A percentile compares a stretch with the other conserved stretches of the same genome.
phyloP scores from a whole-genome alignment of 2,797 vertebrate species.

The Myotis pilosus region DNA sequence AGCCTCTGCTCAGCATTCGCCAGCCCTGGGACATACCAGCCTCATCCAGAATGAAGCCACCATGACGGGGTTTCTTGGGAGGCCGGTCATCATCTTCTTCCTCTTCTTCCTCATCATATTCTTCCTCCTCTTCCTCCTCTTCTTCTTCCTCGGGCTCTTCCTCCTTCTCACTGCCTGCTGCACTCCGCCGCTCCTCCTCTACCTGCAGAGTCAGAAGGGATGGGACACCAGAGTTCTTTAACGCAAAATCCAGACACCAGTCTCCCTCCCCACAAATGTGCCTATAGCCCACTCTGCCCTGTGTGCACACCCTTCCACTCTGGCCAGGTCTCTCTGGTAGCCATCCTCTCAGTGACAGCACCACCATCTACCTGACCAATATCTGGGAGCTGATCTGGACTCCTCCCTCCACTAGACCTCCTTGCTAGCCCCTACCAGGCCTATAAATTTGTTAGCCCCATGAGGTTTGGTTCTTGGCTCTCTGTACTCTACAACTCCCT shows the following conservation, averaged over 20 bases:
- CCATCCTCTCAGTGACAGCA: background rate
- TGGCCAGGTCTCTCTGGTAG: background rate
- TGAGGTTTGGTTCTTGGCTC: background rate
- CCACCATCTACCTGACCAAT: background rate
- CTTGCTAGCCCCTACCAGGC: background rate
- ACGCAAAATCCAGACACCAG: background rate
- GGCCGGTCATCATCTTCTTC: conserved; percentile 94
- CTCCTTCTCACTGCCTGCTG: conserved; percentile 90
- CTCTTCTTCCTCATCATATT: conserved; percentile 95
- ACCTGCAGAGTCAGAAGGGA: conserved; percentile 73
- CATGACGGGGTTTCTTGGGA: conserved; percentile 91
- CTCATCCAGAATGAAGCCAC: conserved; percentile 95
- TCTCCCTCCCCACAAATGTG: background rate
- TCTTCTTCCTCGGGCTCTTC: conserved; percentile 91
- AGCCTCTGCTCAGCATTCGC: background rate
- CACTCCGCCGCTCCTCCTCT: conserved; percentile 86
- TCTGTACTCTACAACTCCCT: background rate
- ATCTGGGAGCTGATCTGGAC: background rate
- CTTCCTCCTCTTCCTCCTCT: conserved; percentile 93
- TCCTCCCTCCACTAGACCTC: background rate
- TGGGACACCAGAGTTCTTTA: background rate
- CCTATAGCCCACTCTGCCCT: background rate
- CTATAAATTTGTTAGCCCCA: background rate
- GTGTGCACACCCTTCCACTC: background rate
- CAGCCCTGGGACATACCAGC: conserved; percentile 86